Percentiles rank a stretch among this genome's conserved stretches.
phyloP scores from a whole-genome alignment of 2,888 invertebrate species.

The Sussaba pulchella region DNA sequence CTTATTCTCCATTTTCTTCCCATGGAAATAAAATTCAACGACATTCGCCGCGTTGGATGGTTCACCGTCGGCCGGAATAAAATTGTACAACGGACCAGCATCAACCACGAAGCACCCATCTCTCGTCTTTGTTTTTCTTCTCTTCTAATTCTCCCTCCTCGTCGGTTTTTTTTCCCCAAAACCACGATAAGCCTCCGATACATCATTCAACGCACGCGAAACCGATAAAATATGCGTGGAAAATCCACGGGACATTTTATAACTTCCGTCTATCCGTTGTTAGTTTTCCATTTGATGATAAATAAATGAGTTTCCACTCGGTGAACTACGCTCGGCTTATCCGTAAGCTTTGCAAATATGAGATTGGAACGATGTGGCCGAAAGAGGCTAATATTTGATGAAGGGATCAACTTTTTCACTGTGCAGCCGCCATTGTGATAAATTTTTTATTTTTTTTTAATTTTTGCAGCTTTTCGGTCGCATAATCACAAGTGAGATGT shows the following conservation, averaged over 20 bases:
- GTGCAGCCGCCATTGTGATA: neutral
- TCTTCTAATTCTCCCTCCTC: neutral
- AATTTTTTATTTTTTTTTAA: neutral
- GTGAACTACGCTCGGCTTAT: neutral
- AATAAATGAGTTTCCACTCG: conserved; percentile 4
- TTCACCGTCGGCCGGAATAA: conserved; percentile 14
- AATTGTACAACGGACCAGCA: conserved; percentile 16
- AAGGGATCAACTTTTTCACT: conserved; percentile 5
- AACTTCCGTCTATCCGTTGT: neutral
- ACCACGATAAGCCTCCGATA: neutral
- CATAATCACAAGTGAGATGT: neutral
- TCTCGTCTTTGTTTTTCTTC: neutral
- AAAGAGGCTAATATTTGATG: conserved; percentile 26
- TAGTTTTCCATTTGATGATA: conserved; percentile 4
- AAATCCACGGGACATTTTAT: neutral
- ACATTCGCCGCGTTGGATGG: conserved; percentile 42
- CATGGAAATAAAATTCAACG: conserved; percentile 66
- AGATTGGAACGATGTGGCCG: neutral
- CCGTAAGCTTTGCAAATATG: conserved; percentile 26
- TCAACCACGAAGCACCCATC: conserved; percentile 6
- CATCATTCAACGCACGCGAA: neutral
- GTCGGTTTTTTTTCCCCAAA: neutral
- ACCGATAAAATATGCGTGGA: neutral
- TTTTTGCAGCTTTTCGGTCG: neutral
- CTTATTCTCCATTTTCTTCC: conserved; percentile 37